Conservation (phyloP, 2,888 invertebrate species). For the Xestia ashworthii region DNA sequence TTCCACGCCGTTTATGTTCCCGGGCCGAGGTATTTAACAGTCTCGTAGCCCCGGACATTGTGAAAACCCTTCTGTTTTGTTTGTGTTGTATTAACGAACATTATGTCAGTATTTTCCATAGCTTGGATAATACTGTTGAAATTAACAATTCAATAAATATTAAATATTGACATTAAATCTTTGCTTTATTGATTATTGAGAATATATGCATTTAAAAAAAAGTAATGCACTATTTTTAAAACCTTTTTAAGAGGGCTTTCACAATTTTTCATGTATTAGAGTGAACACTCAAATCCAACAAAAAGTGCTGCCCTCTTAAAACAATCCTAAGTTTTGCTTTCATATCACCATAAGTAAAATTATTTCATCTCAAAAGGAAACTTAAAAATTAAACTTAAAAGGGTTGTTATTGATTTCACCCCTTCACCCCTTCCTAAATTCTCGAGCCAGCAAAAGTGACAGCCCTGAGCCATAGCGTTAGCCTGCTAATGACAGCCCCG, state of each 20-base stretch:
- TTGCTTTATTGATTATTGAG: neutral
- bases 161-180: neutral
- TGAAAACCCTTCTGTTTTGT: neutral
- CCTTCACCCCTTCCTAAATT: neutral
- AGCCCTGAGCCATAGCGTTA: slow-evolving; percentile 52
- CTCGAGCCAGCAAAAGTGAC: slow-evolving; percentile 16
- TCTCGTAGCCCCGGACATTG: too few species aligned
- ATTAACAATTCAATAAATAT: neutral
- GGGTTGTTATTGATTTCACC: neutral
- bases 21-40: too few species aligned
- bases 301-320: too few species aligned
- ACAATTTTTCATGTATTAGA: too few species aligned
- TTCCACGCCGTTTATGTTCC: too few species aligned
- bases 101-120: neutral
- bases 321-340: neutral
- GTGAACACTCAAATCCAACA: too few species aligned
- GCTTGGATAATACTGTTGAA: neutral
- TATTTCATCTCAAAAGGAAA: neutral
- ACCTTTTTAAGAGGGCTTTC: too few species aligned
- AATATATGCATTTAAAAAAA: too few species aligned
- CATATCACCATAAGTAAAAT: neutral
- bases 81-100: neutral
- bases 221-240: too few species aligned
- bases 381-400: neutral
- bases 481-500: slow-evolving; percentile 67